A percentile compares a stretch with the other conserved stretches of the same genome.
These are phyloP conservation scores for Procambarus virginalis DNA, from an alignment of 1,140 invertebrate genomes.

Conservation along the genomic window DNA sequence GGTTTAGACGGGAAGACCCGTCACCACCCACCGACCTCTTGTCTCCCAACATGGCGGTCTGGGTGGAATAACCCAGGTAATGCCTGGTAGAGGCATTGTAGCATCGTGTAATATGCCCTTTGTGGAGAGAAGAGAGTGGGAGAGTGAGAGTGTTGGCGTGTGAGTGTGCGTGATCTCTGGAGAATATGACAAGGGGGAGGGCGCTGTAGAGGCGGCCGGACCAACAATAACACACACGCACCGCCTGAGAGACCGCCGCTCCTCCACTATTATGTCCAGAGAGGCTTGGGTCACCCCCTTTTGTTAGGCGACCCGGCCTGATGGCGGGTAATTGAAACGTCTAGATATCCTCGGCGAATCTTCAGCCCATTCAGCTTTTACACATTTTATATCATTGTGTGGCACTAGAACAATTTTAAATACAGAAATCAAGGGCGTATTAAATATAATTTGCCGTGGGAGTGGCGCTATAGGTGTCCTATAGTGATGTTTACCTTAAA, in stretches of 20 bases:
- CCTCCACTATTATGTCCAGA: not conserved
- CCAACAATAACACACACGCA: not conserved
- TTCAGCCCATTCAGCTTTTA: not conserved
- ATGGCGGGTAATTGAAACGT: not conserved
- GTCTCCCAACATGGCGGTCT: not conserved
- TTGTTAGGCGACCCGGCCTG: not conserved
- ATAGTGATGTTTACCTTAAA: not conserved
- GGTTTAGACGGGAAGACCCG: too few species aligned
- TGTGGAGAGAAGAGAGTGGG: not conserved
- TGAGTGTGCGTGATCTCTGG: not conserved
- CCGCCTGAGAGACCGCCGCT: not conserved
- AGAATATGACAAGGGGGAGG: not conserved
- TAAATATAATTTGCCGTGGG: not conserved
- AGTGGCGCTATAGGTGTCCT: not conserved
- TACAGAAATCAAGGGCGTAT: not conserved
- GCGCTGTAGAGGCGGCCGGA: not conserved
- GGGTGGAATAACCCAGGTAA: not conserved
- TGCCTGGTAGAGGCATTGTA: not conserved
- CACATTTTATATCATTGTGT: too few species aligned
- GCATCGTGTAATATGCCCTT: not conserved
- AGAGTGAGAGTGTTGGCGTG: not conserved
- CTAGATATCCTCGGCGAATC: not conserved
- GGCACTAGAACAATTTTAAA: not conserved
- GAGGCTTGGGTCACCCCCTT: not conserved
- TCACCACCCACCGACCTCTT: not conserved